Percentiles rank a stretch among this genome's conserved stretches.
Conservation (phyloP, 2,888 invertebrate species). For the Acanthococcus lagerstroemiae region DNA sequence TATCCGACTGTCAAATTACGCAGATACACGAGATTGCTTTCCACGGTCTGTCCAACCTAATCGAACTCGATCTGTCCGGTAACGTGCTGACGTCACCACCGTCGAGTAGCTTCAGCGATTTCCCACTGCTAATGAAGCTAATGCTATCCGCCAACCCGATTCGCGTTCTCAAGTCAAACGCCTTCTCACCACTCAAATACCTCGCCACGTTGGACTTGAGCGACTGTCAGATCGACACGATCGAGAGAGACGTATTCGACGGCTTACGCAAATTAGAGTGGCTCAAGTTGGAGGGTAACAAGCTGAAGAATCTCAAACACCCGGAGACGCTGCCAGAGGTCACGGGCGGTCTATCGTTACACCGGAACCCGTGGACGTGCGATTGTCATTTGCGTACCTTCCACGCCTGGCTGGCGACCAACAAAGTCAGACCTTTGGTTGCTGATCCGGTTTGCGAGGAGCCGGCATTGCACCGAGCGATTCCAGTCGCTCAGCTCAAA, state of each 20-base stretch:
- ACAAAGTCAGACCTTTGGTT: slow-evolving; percentile 59
- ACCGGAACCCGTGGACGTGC: slow-evolving; percentile 82
- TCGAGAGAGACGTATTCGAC: slow-evolving; percentile 70
- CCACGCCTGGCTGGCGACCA: slow-evolving; percentile 65
- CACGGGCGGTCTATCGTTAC: slow-evolving; percentile 67
- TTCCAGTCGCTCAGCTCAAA: slow-evolving; percentile 56
- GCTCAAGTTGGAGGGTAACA: slow-evolving; percentile 73
- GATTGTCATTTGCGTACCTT: slow-evolving; percentile 71
- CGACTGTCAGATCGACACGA: slow-evolving; percentile 63
- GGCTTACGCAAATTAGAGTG: slow-evolving; percentile 73
- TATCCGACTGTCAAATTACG: slow-evolving; percentile 66
- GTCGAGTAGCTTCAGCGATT: slow-evolving; percentile 64
- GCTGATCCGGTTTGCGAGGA: slow-evolving; percentile 67
- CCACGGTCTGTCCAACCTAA: slow-evolving; percentile 72
- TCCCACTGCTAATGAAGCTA: slow-evolving; percentile 71
- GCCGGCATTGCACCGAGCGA: slow-evolving; percentile 56
- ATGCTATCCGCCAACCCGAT: slow-evolving; percentile 73
- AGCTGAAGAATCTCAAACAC: slow-evolving; percentile 43
- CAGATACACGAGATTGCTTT: slow-evolving; percentile 71
- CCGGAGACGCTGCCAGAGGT: slow-evolving; percentile 58
- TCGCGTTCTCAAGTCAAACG: slow-evolving; percentile 55
- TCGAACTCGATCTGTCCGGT: slow-evolving; percentile 75
- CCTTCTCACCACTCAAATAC: slow-evolving; percentile 63
- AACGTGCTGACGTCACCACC: slow-evolving; percentile 71
- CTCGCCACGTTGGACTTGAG: slow-evolving; percentile 72